Evolutionary conservation across 2,888 invertebrate species (phyloP).

Genomic region (Thymelicus lineola): DNA sequence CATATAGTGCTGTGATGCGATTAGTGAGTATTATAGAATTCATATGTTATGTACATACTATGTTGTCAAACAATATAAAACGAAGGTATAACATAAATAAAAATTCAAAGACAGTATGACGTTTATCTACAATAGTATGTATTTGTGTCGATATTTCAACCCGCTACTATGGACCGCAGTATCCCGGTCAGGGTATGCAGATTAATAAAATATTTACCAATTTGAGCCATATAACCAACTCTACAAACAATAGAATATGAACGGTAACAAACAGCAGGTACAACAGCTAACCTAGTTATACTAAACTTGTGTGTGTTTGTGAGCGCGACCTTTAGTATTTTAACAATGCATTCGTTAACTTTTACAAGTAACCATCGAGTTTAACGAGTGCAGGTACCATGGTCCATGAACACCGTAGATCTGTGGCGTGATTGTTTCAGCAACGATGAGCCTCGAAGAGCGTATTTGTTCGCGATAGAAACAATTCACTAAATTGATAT

Average conservation of each 20-base stretch:
- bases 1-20: not conserved
- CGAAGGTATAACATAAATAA: too few species aligned
- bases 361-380: conserved; percentile 11
- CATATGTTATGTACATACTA: too few species aligned
- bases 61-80: too few species aligned
- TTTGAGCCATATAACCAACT: not conserved
- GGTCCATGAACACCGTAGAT: not conserved
- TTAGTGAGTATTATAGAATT: too few species aligned
- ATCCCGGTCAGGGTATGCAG: too few species aligned
- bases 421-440: not conserved
- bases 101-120: too few species aligned
- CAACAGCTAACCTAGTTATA: conserved; percentile 27
- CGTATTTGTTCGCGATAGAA: not conserved
- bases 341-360: conserved; percentile 41
- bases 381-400: not conserved
- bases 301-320: not conserved
- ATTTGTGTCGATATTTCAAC: too few species aligned
- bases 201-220: too few species aligned
- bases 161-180: too few species aligned
- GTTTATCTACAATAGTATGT: too few species aligned
- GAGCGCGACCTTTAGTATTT: conserved; percentile 15
- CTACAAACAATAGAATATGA: not conserved
- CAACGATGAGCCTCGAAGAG: not conserved
- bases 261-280: not conserved
- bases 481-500: too few species aligned